Evolutionary conservation across 2,797 vertebrate species (phyloP).

Genomic region (Hypotaenidia philippensis): DNA sequence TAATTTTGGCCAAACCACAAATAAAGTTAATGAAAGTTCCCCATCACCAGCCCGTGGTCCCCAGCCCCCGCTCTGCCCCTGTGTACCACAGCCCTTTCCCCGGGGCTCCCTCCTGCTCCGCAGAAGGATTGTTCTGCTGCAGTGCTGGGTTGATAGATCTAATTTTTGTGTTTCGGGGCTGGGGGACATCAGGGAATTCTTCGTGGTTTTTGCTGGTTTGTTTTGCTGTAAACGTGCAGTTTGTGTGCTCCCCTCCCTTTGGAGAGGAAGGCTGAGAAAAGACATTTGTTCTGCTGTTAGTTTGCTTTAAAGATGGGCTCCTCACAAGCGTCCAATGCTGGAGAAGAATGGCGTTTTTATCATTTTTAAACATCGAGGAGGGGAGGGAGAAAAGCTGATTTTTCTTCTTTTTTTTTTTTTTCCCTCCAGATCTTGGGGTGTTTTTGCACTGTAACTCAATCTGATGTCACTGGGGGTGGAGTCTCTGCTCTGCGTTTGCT

Average conservation of each 20-base stretch:
- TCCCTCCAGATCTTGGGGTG: slow-evolving; percentile 50
- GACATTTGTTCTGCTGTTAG: neutral
- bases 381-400: slow-evolving; percentile 18
- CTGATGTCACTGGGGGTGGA: slow-evolving; percentile 76
- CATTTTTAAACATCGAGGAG: slow-evolving; percentile 35
- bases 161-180: neutral
- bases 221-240: neutral
- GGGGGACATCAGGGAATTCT: neutral
- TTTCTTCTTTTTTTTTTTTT: neutral
- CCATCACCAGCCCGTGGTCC: accelerated
- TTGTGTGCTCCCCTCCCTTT: neutral
- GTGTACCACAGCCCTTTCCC: neutral
- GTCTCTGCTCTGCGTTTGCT: slow-evolving; percentile 48
- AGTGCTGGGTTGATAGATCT: neutral
- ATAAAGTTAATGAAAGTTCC: neutral
- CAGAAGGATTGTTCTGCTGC: neutral
- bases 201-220: neutral
- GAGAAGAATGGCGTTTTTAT: slow-evolving; percentile 9
- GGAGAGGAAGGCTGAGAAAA: neutral
- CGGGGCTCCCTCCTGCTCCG: neutral
- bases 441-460: slow-evolving; percentile 72
- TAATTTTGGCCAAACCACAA: neutral
- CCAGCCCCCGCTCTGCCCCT: neutral
- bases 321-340: neutral
- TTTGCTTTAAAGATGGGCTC: neutral